A percentile compares a stretch with the other conserved stretches of the same genome.
Evolutionary conservation across 2,888 invertebrate species (phyloP).

Genomic region (Tachystola acroxantha): DNA sequence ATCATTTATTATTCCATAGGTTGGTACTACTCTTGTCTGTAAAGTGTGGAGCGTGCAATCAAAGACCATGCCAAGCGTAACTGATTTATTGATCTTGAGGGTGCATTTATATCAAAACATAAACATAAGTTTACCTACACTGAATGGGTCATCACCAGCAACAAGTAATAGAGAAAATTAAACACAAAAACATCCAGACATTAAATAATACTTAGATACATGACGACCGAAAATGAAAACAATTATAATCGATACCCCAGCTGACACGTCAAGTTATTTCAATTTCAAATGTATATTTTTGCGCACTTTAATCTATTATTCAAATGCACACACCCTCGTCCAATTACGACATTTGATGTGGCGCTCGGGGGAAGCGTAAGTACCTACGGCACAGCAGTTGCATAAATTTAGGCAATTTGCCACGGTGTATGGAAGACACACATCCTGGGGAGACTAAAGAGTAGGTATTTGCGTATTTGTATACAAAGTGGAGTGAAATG

Average conservation of each 20-base stretch:
- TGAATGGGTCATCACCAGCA: too few species aligned
- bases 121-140: too few species aligned
- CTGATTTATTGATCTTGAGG: too few species aligned
- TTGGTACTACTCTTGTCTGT: too few species aligned
- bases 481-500: conserved; percentile 1
- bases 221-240: too few species aligned
- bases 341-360: conserved; percentile 70
- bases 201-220: too few species aligned
- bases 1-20: too few species aligned
- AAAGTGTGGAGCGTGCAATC: too few species aligned
- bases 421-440: conserved; percentile 32
- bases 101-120: too few species aligned
- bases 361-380: conserved; percentile 32
- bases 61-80: too few species aligned
- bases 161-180: too few species aligned
- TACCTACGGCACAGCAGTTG: conserved; percentile 55
- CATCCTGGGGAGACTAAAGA: conserved; percentile 5
- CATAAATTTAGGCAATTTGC: conserved; percentile 75
- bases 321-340: conserved; percentile 41
- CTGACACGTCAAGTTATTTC: conserved; percentile 23
- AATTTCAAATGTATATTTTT: conserved; percentile 27
- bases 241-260: conserved; percentile 9
- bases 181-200: too few species aligned
- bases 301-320: conserved; percentile 49
- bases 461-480: conserved; percentile 3